phyloP scores from a whole-genome alignment of 2,888 invertebrate genomes.

The Acleris laterana region DNA sequence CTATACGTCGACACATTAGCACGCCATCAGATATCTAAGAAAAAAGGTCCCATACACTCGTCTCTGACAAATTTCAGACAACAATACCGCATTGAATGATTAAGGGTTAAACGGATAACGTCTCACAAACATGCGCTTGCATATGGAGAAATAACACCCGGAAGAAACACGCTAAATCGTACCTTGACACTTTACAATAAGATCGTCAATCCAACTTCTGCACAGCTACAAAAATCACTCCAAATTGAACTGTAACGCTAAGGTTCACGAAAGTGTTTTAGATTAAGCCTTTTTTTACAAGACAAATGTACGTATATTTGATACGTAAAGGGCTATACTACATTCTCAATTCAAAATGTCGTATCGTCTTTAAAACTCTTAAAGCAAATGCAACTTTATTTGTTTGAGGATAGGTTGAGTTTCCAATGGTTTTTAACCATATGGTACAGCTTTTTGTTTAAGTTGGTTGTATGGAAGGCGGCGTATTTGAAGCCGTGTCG shows the following conservation, averaged over 20 bases:
- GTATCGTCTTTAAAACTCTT: no score
- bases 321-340: slow-evolving; percentile 67
- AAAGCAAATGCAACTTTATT: no score
- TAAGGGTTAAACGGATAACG: slow-evolving; percentile 78
- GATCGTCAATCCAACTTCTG: slow-evolving; percentile 16
- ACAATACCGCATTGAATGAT: slow-evolving; percentile 71
- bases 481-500: slow-evolving; percentile 77
- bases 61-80: slow-evolving; percentile 81
- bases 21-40: slow-evolving; percentile 67
- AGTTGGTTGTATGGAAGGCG: slow-evolving; percentile 54
- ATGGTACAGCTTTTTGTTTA: no score
- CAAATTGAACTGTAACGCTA: slow-evolving; percentile 1
- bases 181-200: slow-evolving; percentile 42
- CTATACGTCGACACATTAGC: slow-evolving; percentile 58
- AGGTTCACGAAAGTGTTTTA: neutral
- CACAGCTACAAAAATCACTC: neutral
- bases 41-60: slow-evolving; percentile 61
- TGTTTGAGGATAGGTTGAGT: no score
- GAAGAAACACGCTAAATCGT: slow-evolving; percentile 37
- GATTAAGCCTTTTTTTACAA: slow-evolving; percentile 39
- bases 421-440: no score
- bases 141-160: slow-evolving; percentile 28
- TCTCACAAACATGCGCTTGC: slow-evolving; percentile 48
- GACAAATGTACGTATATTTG: slow-evolving; percentile 54
- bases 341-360: no score